Percentiles rank a stretch among this genome's conserved stretches.
Evolutionary conservation across 2,797 vertebrate genomes (phyloP).

Genomic region (Sebastes cheni): DNA sequence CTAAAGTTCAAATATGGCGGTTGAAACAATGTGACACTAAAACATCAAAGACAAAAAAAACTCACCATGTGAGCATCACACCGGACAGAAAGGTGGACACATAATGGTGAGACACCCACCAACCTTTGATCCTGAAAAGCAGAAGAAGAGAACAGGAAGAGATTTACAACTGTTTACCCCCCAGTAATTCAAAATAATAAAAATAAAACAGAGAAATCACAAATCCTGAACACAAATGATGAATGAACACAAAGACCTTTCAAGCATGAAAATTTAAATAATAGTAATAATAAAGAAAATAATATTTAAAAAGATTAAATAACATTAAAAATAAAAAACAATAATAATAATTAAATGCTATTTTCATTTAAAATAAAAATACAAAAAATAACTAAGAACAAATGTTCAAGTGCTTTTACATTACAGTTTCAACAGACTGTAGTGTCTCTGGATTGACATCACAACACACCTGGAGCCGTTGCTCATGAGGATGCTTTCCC

Average conservation of each 20-base stretch:
- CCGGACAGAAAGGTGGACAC: slow-evolving; percentile 97
- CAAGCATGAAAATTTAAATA: too few species aligned
- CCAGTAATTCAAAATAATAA: not conserved
- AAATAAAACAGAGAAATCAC: not conserved
- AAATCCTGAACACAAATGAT: too few species aligned
- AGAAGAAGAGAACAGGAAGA: not conserved
- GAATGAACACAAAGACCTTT: too few species aligned
- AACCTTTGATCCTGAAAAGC: slow-evolving; percentile 92
- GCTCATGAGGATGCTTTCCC: slow-evolving; percentile 96
- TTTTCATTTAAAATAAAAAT: not conserved
- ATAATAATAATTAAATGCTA: too few species aligned
- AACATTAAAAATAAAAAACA: too few species aligned
- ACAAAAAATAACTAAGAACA: not conserved
- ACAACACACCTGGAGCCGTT: slow-evolving; percentile 94
- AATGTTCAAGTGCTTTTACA: not conserved
- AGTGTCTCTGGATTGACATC: not conserved
- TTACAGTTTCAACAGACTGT: not conserved
- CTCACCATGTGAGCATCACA: slow-evolving; percentile 99
- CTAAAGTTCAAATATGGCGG: not conserved
- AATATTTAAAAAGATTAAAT: not conserved
- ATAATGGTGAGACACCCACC: slow-evolving; percentile 99
- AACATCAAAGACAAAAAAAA: slow-evolving; percentile 22
- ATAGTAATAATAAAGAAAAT: too few species aligned
- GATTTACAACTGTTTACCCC: not conserved
- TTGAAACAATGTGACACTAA: not conserved